These are phyloP conservation scores for Nowickia ferox DNA, from an alignment of 2,888 invertebrate genomes.

Conservation along the genomic window DNA sequence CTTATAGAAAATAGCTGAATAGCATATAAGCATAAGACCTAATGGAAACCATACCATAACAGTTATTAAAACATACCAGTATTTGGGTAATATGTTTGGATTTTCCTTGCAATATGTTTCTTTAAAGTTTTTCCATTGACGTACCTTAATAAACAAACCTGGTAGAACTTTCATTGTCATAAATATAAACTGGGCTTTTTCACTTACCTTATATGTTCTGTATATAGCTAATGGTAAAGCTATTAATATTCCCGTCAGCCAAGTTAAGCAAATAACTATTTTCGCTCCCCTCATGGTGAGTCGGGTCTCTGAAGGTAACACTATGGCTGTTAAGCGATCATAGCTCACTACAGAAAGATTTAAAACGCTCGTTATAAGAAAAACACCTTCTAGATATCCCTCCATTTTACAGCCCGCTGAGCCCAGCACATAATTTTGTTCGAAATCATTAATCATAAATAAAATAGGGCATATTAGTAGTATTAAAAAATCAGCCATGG, in stretches of 20 bases:
- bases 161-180: not conserved
- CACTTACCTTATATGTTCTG: conserved; percentile 86
- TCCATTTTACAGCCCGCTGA: conserved; percentile 90
- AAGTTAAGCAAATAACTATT: conserved; percentile 87
- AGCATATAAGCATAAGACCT: conserved; percentile 89
- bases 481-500: conserved; percentile 87
- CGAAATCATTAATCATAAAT: conserved; percentile 89
- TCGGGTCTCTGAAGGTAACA: conserved; percentile 88
- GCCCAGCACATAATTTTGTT: conserved; percentile 90
- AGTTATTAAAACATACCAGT: conserved; percentile 91
- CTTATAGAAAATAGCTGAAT: conserved; percentile 88
- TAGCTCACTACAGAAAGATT: conserved; percentile 91
- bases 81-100: conserved; percentile 86
- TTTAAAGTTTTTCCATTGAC: conserved; percentile 89
- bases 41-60: conserved; percentile 91
- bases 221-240: conserved; percentile 87
- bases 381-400: conserved; percentile 89
- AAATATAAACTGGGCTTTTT: not conserved
- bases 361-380: conserved; percentile 90
- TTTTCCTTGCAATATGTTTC: conserved; percentile 91
- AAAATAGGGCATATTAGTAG: conserved; percentile 90
- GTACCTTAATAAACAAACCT: conserved; percentile 83
- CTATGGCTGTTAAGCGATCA: conserved; percentile 92
- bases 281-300: conserved; percentile 87
- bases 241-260: conserved; percentile 87